Percentiles rank a stretch among this genome's conserved stretches.
Evolutionary conservation across 2,888 invertebrate species (phyloP).

Genomic region (Sipha maydis): DNA sequence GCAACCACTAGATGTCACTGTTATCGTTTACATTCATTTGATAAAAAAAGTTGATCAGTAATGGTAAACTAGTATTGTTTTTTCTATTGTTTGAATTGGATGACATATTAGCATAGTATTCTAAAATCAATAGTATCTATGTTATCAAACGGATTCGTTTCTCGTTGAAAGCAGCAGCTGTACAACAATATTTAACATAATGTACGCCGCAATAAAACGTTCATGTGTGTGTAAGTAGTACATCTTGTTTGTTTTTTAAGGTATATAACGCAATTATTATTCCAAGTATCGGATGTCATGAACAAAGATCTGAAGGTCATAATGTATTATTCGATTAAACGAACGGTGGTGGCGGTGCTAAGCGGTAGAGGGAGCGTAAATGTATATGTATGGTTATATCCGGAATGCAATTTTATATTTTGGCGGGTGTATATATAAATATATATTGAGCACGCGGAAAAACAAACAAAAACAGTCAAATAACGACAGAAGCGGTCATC

Average conservation of each 20-base stretch:
- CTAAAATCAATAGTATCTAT: no score
- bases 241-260: not conserved
- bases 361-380: not conserved
- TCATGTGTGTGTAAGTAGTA: not conserved
- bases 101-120: no score
- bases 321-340: conserved; percentile 9
- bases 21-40: no score
- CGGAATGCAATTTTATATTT: not conserved
- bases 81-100: no score
- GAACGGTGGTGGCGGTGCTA: not conserved
- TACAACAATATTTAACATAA: no score
- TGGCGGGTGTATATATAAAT: not conserved
- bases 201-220: no score
- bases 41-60: no score
- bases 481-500: not conserved
- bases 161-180: no score
- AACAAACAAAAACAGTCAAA: conserved; percentile 7
- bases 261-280: not conserved
- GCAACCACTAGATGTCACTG: no score
- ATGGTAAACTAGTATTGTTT: no score
- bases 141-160: no score
- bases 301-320: conserved; percentile 3
- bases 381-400: not conserved
- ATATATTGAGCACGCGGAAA: not conserved
- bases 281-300: not conserved